Evolutionary conservation across 2,888 invertebrate species (phyloP), one percentile per base, ranked within the genome.

Genomic region (Axea sp.): DNA sequence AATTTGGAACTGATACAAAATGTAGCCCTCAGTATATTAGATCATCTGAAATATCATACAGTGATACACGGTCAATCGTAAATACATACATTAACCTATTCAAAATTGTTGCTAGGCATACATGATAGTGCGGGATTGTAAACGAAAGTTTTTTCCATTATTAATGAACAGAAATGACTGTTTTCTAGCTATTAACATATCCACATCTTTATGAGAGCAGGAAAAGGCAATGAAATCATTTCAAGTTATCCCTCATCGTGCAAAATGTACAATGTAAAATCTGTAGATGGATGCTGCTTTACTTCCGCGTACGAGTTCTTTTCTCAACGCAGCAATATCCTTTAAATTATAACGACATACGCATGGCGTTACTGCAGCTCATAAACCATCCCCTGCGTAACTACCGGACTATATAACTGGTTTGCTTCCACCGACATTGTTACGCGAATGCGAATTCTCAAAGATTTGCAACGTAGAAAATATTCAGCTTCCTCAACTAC

Each of bases 381-480:
- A 71, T 75, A 75, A 75, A 75, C 57, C 71, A 75, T 67, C 75
- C 75, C 67, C 67, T 39, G 53, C 8, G 65, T 62, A 68, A 68
- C 59, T 59, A 55, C 47, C 57, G 26, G 41, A 41, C 67, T 57
- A 65, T n/a, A n/a, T 72, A 71, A 75, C 75, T 71, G 62, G 67
- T 71, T 71, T 55, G 65, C 60, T 68, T 60, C 55, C 26, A 35
- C 39, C 62, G 51, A 72, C 57, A 57, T 72, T 72, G 72, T 64
- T 64, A 64, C 64, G 35, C 55, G 49, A 33, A 33, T 15, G 41
- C 49, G 49, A 41, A 64, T 64, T 53, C 64, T 14, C 35, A 8
- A 17, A 33, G 51, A 49, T 24, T 30, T 28, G 51, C 43, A 9
- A 53, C 17, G 59, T 17, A 28, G 39, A 33, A 19, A 39, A 53